Conservation (phyloP, 2,797 vertebrate species). For the Gymnoscopelus microlampas region DNA sequence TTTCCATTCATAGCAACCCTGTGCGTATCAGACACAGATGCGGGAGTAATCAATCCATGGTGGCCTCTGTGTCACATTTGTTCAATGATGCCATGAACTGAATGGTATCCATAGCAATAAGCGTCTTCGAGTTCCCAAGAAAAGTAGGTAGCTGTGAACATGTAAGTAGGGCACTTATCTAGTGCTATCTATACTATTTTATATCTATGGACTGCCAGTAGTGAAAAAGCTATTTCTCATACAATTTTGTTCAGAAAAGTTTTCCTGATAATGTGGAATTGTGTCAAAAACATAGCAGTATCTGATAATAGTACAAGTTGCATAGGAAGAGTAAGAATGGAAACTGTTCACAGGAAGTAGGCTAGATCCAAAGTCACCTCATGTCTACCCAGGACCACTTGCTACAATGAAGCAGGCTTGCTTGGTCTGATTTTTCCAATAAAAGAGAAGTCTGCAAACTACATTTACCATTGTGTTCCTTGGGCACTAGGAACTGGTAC, state of each 20-base stretch:
- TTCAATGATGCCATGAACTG: background rate
- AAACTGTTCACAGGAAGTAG: background rate
- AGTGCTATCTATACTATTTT: too few relatives aligned
- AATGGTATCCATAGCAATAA: too few relatives aligned
- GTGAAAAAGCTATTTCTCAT: slow-evolving; percentile 22
- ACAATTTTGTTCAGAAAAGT: slow-evolving; percentile 36
- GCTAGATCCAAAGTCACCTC: background rate
- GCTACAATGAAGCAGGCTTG: slow-evolving; percentile 4
- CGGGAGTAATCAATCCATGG: too few relatives aligned
- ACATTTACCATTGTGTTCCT: slow-evolving; percentile 23
- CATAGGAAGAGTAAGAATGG: slow-evolving; percentile 3
- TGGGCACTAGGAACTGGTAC: slow-evolving; percentile 2
- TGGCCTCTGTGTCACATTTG: background rate
- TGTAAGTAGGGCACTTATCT: too few relatives aligned
- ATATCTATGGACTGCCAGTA: background rate
- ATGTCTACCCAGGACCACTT: background rate
- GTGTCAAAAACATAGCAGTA: slow-evolving; percentile 7
- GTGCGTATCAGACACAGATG: too few relatives aligned
- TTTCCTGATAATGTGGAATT: slow-evolving; percentile 21
- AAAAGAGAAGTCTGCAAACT: slow-evolving; percentile 21
- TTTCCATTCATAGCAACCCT: too few relatives aligned
- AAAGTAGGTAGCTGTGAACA: too few relatives aligned
- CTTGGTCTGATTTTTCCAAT: slow-evolving; percentile 1
- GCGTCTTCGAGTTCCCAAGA: too few relatives aligned
- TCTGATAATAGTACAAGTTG: slow-evolving; percentile 9